These are phyloP conservation scores for Lytechinus variegatus DNA, from an alignment of 35 echinoderm and acorn worm genomes.

Conservation along the genomic window DNA sequence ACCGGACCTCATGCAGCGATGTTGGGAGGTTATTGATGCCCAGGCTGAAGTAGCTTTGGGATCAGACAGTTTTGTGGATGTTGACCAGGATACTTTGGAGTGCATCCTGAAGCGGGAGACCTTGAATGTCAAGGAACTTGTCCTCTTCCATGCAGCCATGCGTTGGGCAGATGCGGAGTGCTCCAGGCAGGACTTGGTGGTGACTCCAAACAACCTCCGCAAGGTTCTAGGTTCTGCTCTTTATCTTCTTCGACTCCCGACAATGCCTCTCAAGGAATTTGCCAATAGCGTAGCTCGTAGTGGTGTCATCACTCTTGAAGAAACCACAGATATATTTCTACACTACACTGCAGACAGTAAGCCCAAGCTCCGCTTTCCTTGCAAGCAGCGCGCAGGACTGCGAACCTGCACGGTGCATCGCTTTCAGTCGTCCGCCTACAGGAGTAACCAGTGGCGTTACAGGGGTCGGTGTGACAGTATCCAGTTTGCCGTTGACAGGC, in stretches of 20 bases:
- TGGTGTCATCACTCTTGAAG: slow-evolving; percentile 86
- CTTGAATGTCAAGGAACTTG: slow-evolving; percentile 95
- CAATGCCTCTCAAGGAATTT: slow-evolving; percentile 93
- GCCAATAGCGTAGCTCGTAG: slow-evolving; percentile 87
- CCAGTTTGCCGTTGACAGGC: slow-evolving; percentile 96
- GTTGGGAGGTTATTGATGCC: slow-evolving; percentile 98
- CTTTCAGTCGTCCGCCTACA: slow-evolving; percentile 94
- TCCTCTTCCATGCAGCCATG: slow-evolving; percentile 84
- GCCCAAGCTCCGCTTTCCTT: slow-evolving; percentile 86
- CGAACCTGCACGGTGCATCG: slow-evolving; percentile 85
- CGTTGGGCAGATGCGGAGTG: slow-evolving; percentile 93
- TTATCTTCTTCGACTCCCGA: slow-evolving; percentile 87
- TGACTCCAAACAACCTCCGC: slow-evolving; percentile 82
- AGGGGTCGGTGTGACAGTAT: slow-evolving; percentile 97
- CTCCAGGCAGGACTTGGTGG: slow-evolving; percentile 60
- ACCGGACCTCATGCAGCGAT: slow-evolving; percentile 89
- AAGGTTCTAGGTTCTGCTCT: slow-evolving; percentile 86
- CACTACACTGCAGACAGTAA: slow-evolving; percentile 84
- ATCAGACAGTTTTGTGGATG: slow-evolving; percentile 94
- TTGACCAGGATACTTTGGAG: slow-evolving; percentile 84
- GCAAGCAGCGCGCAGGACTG: slow-evolving; percentile 74
- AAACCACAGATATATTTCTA: slow-evolving; percentile 93
- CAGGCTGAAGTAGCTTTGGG: slow-evolving; percentile 91
- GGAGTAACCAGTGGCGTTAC: slow-evolving; percentile 99
- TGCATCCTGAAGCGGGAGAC: slow-evolving; percentile 90